Evolutionary conservation across 2,797 vertebrate species (phyloP).

Genomic region (Sebastes diploproa): DNA sequence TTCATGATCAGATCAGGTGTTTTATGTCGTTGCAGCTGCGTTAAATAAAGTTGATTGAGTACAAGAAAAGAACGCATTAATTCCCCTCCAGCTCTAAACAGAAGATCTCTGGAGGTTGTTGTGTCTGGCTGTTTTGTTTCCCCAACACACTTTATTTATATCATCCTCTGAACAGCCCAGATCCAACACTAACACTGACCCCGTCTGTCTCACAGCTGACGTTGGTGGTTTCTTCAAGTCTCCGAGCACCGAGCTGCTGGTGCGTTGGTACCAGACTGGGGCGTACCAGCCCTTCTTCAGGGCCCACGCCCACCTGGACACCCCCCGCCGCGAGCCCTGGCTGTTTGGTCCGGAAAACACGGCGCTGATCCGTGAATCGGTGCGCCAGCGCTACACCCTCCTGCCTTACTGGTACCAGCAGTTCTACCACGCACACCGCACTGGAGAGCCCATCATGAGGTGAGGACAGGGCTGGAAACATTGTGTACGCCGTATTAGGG

Average conservation of each 20-base stretch:
- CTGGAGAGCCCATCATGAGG: conserved; percentile 90
- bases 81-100: not conserved
- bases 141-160: not conserved
- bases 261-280: conserved; percentile 95
- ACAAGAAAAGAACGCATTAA: not conserved
- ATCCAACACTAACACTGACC: not conserved
- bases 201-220: conserved; percentile 80
- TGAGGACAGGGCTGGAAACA: conserved; percentile 40
- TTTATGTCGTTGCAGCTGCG: not conserved
- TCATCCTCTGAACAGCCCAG: not conserved
- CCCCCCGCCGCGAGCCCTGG: conserved; percentile 92
- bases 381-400: conserved; percentile 89
- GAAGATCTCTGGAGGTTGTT: not conserved
- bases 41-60: not conserved
- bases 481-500: not conserved
- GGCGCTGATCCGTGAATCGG: conserved; percentile 81
- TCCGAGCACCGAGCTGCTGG: conserved; percentile 88
- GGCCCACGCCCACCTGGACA: conserved; percentile 93
- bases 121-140: not conserved
- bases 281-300: conserved; percentile 94
- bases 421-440: conserved; percentile 85
- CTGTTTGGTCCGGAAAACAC: conserved; percentile 87
- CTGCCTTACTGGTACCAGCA: conserved; percentile 93
- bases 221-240: conserved; percentile 93
- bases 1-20: not conserved